A percentile compares a stretch with the other conserved stretches of the same genome.
phyloP scores from a whole-genome alignment of 2,888 invertebrate species.

The Pheosia tremula region DNA sequence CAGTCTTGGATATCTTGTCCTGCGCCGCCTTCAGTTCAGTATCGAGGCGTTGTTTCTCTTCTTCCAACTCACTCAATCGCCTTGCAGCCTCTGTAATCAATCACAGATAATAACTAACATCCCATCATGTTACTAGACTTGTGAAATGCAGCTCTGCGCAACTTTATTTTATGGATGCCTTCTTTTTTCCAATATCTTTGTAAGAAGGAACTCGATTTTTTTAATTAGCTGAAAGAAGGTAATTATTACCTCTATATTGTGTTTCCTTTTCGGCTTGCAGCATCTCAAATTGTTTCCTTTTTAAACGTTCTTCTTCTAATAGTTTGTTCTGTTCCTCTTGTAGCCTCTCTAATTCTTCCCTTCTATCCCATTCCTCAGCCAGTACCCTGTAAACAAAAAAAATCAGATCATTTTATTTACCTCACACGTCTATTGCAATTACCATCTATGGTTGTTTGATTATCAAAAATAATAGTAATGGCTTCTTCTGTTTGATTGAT shows the following conservation, averaged over 20 bases:
- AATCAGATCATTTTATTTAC: not conserved
- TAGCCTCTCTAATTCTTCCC: constrained; percentile 91
- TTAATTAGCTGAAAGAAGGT: not conserved
- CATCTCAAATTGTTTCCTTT: constrained; percentile 89
- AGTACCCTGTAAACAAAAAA: constrained; percentile 79
- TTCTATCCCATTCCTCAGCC: constrained; percentile 93
- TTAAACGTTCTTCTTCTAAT: constrained; percentile 89
- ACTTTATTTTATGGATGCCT: too few species aligned
- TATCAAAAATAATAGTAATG: too few species aligned
- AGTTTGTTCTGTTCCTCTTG: constrained; percentile 90
- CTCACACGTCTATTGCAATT: too few species aligned
- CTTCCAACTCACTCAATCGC: constrained; percentile 88
- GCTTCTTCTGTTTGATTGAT: too few species aligned
- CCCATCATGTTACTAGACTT: not conserved
- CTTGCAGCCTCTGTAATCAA: constrained; percentile 87
- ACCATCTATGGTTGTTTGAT: too few species aligned
- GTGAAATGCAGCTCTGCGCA: not conserved
- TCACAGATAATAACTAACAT: not conserved
- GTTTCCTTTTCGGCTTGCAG: constrained; percentile 89
- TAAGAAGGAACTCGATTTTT: too few species aligned
- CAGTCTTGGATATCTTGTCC: constrained; percentile 88
- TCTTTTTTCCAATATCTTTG: too few species aligned
- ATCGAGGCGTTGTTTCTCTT: constrained; percentile 88
- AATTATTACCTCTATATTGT: constrained; percentile 85
- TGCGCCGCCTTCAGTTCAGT: constrained; percentile 88